Conservation (phyloP, 2,888 invertebrate species). For the Diadegma fenestrale region DNA sequence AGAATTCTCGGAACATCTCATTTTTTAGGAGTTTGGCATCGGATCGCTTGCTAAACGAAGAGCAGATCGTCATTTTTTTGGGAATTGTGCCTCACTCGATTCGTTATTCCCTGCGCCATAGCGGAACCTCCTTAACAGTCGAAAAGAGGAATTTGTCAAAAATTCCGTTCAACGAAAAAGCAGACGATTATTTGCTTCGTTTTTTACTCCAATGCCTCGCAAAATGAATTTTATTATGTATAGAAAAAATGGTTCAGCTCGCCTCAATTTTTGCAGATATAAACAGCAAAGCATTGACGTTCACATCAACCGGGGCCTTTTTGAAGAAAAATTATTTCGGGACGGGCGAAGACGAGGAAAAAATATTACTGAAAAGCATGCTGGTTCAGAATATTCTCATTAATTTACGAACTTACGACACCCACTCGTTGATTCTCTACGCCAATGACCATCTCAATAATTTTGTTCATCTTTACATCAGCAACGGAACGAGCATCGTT, state of each 20-base stretch:
- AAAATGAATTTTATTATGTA: no score
- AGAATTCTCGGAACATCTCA: no score
- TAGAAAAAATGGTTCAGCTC: background rate
- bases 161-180: no score
- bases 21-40: no score
- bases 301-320: constrained; percentile 92
- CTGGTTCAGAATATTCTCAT: constrained; percentile 93
- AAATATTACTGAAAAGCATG: constrained; percentile 89
- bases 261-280: constrained; percentile 88
- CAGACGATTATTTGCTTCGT: no score
- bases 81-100: no score
- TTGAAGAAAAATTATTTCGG: constrained; percentile 92
- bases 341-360: constrained; percentile 87
- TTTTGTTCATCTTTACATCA: constrained; percentile 95
- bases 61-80: no score
- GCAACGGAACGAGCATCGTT: constrained; percentile 92
- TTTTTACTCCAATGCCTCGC: no score
- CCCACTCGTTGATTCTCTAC: constrained; percentile 93
- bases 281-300: constrained; percentile 95
- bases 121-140: no score
- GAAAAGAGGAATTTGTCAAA: no score
- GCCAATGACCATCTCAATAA: constrained; percentile 97
- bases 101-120: no score
- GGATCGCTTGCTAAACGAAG: no score
- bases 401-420: constrained; percentile 95